Evolutionary conservation across 2,113 vertebrate species (phyloP), one percentile per base, ranked within the genome.

Genomic region (Anseranas semipalmata): DNA sequence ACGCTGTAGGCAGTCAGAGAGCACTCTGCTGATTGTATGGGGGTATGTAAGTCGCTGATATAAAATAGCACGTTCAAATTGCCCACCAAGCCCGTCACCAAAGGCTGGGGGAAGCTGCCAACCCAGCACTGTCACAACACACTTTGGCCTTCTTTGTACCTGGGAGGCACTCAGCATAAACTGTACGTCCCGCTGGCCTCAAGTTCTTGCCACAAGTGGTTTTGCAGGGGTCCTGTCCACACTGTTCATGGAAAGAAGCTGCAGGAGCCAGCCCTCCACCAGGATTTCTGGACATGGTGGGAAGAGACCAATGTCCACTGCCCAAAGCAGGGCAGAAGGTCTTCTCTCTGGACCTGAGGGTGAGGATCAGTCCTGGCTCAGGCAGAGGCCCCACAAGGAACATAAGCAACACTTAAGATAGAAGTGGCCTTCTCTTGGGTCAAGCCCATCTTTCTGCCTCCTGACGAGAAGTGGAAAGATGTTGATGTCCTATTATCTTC

Each of bases 121-220:
- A 9, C 11, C 32, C 32, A 5, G 9, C 14, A 50, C 50, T 2
- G 1, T 27, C 22, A 8, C 1, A 1, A 58, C 13, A 13, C 4
- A 9, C 39, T 22, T 10, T 1, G 25, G 21, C 19, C 68, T 17
- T 19, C 30, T 53, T 72, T 20, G 56, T 22, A 6, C 12, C 67
- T 48, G 16, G 24, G 3, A 37, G 16, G 2, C 5, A 48, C 0
- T 13, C 17, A 3, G 24, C 1, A 1, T 52, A 37, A 33, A 11
- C 4, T 1, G 0, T 3, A 2, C 0, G 0, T 17, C 2, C 8
- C 8, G 1, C 1, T 18, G 21, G 8, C n/a, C 46, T 22, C 74
- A 53, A 3, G 8, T 45, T 48, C n/a, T 56, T 22, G 16, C 32
- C 10, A 1, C 3, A 10, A 12, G 14, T 4, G 39, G 2, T 55